A percentile compares a stretch with the other conserved stretches of the same genome.
phyloP scores from a whole-genome alignment of 2,797 vertebrate species.

The Lycodopsis pacificus region DNA sequence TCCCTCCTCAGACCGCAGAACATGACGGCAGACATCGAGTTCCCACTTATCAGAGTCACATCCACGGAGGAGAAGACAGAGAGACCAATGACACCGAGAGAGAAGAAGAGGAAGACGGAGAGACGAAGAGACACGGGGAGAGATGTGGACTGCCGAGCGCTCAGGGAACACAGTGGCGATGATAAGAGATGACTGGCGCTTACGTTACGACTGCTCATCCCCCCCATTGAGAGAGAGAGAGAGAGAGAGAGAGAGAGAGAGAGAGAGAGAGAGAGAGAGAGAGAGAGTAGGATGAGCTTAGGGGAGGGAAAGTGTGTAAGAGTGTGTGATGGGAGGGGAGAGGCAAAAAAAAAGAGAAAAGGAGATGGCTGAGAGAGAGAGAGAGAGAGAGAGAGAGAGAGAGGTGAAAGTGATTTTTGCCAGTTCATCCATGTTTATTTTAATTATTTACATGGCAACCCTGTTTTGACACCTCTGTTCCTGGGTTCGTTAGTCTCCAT shows the following conservation, averaged over 20 bases:
- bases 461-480: background rate
- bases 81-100: background rate
- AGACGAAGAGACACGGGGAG: constrained; percentile 58
- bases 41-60: constrained; percentile 43
- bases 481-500: background rate
- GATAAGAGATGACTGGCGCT: constrained; percentile 75
- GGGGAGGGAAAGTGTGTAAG: constrained; percentile 29
- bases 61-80: constrained; percentile 50
- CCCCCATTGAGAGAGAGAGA: constrained; percentile 43
- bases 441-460: background rate
- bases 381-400: background rate
- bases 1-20: constrained; percentile 95
- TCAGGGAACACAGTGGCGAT: constrained; percentile 68
- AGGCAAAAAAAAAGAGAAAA: constrained; percentile 7
- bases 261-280: constrained; percentile 17
- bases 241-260: constrained; percentile 17
- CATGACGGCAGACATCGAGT: constrained; percentile 87
- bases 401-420: background rate
- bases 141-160: constrained; percentile 65
- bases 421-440: background rate
- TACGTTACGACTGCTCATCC: constrained; percentile 71
- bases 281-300: constrained; percentile 29
- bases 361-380: background rate
- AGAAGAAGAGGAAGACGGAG: constrained; percentile 17
- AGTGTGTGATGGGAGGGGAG: constrained; percentile 2